Percentiles rank a stretch among this genome's conserved stretches.
phyloP scores from a whole-genome alignment of 2,888 invertebrate species.

The Tridacna gigas region DNA sequence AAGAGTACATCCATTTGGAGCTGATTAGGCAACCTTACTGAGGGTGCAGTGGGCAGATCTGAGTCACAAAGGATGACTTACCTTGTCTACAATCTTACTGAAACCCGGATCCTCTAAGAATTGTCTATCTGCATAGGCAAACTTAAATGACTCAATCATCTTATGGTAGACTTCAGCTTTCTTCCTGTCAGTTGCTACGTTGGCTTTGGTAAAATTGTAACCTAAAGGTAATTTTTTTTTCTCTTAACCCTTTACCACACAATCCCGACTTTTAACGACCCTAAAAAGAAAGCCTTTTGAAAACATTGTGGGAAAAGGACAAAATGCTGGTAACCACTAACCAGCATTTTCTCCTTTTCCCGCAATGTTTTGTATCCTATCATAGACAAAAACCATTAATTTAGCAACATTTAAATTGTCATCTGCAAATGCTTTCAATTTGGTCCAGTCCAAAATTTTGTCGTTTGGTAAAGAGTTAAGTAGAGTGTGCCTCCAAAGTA shows the following conservation, averaged over 20 bases:
- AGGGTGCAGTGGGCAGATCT: not conserved
- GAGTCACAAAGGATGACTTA: not conserved
- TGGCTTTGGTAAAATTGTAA: constrained; percentile 48
- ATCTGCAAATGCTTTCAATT: too few species aligned
- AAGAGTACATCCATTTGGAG: too few species aligned
- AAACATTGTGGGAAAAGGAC: too few species aligned
- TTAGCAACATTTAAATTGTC: too few species aligned
- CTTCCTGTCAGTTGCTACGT: constrained; percentile 38
- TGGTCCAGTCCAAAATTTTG: too few species aligned
- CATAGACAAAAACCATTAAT: too few species aligned
- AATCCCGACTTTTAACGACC: not conserved
- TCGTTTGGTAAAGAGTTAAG: too few species aligned
- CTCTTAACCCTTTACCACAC: not conserved
- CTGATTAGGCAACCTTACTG: not conserved
- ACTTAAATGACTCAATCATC: constrained; percentile 94
- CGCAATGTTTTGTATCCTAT: too few species aligned
- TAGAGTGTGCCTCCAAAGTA: too few species aligned
- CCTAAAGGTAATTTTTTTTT: constrained; percentile 43
- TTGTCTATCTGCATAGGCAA: constrained; percentile 90
- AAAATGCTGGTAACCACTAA: too few species aligned
- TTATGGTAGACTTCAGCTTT: constrained; percentile 90
- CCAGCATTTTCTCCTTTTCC: too few species aligned
- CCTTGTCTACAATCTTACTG: constrained; percentile 17
- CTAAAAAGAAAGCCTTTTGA: too few species aligned
- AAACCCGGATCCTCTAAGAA: constrained; percentile 73